phyloP scores from a whole-genome alignment of 1,140 invertebrate species.

The Aporrectodea caliginosa region DNA sequence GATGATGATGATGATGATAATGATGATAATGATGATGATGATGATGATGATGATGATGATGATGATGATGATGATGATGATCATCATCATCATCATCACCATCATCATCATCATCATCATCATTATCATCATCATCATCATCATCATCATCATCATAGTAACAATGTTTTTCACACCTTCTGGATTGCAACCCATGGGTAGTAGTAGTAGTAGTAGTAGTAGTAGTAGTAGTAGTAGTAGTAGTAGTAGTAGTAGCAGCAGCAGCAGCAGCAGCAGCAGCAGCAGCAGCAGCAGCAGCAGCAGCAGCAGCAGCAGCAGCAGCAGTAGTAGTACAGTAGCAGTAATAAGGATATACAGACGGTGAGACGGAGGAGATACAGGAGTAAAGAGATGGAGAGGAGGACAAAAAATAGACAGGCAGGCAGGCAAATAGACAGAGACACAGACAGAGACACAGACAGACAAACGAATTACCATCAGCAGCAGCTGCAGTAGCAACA shows the following conservation, averaged over 20 bases:
- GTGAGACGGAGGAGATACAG: too few relatives aligned
- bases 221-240: conserved; percentile 2
- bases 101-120: conserved; percentile 9
- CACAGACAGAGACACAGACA: too few relatives aligned
- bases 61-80: conserved; percentile 4
- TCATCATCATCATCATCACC: background rate
- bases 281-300: background rate
- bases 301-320: background rate
- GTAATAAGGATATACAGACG: too few relatives aligned
- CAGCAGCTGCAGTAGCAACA: too few relatives aligned
- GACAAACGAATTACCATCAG: too few relatives aligned
- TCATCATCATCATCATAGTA: conserved; percentile 1
- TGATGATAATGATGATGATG: background rate
- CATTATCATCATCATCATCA: conserved; percentile 3
- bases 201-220: background rate
- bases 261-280: background rate
- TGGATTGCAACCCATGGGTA: too few relatives aligned
- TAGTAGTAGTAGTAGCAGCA: conserved; percentile 2
- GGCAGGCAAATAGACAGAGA: too few relatives aligned
- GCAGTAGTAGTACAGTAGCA: background rate
- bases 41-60: background rate
- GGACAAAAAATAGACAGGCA: too few relatives aligned
- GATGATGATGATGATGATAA: background rate
- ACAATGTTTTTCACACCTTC: background rate
- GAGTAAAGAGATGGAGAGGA: too few relatives aligned